These are phyloP conservation scores for Ptychoptera albimana DNA, from an alignment of 2,888 invertebrate genomes.

Conservation along the genomic window DNA sequence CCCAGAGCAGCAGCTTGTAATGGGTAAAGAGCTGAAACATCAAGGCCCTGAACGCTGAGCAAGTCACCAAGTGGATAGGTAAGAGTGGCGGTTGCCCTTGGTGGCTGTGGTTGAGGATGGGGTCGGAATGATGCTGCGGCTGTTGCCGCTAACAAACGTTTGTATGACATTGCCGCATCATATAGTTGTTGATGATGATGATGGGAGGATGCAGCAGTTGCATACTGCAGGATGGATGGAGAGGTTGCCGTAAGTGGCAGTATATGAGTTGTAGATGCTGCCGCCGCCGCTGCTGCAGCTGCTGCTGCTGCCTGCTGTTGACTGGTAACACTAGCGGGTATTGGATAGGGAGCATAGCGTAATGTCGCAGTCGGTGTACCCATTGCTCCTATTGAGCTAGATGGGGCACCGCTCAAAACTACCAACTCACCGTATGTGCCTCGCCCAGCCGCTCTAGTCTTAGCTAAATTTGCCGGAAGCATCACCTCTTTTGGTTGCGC, in stretches of 20 bases:
- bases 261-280: constrained; percentile 17
- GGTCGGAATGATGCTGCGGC: constrained; percentile 24
- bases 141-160: constrained; percentile 28
- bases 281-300: constrained; percentile 18
- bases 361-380: constrained; percentile 30
- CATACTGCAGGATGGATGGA: constrained; percentile 34
- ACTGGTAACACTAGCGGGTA: constrained; percentile 34
- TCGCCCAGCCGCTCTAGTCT: constrained; percentile 87
- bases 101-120: constrained; percentile 29
- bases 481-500: constrained; percentile 99
- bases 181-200: constrained; percentile 35
- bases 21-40: constrained; percentile 53
- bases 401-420: constrained; percentile 58
- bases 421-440: constrained; percentile 97
- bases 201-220: constrained; percentile 44
- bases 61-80: constrained; percentile 54
- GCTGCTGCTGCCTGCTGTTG: constrained; percentile 20
- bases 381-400: constrained; percentile 29
- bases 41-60: constrained; percentile 52
- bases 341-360: constrained; percentile 45
- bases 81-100: constrained; percentile 38
- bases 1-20: constrained; percentile 50
- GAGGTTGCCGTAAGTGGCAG: constrained; percentile 26
- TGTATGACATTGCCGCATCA: constrained; percentile 28
- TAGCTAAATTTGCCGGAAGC: constrained; percentile 92